Evolutionary conservation across 2,797 vertebrate species (phyloP).

Genomic region (Sebastiscus albofasciatus): DNA sequence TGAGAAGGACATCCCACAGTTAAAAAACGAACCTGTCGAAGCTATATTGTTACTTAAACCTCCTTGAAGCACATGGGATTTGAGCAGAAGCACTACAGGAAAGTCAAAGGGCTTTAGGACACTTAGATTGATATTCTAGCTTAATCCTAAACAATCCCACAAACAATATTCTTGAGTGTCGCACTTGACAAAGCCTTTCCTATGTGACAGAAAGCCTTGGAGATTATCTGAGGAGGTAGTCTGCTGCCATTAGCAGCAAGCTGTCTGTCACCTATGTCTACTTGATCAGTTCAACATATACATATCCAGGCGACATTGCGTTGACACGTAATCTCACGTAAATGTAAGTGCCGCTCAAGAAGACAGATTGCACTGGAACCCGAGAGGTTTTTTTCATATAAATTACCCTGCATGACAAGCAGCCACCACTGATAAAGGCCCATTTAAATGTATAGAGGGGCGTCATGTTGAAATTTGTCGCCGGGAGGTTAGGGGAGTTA

Average conservation of each 20-base stretch:
- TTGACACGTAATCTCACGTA: constrained; percentile 42
- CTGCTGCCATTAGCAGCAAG: constrained; percentile 8
- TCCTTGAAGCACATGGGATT: not conserved
- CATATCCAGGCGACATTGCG: constrained; percentile 10
- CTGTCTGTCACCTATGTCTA: constrained; percentile 29
- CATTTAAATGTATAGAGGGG: constrained; percentile 83
- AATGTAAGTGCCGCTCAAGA: constrained; percentile 30
- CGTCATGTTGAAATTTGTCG: constrained; percentile 57
- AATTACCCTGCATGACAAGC: constrained; percentile 59
- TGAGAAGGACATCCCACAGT: not conserved
- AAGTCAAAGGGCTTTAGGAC: constrained; percentile 22
- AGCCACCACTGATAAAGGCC: constrained; percentile 70
- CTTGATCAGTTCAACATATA: constrained; percentile 38
- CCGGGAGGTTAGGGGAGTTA: constrained; percentile 66
- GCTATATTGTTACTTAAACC: not conserved
- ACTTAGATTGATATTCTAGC: constrained; percentile 11
- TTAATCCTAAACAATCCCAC: constrained; percentile 43
- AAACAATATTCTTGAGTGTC: constrained; percentile 39
- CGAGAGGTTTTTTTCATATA: constrained; percentile 36
- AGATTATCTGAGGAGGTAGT: constrained; percentile 41
- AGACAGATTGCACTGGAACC: constrained; percentile 38
- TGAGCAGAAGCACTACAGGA: not conserved
- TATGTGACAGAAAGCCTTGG: constrained; percentile 14
- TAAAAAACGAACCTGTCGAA: not conserved
- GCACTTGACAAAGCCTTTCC: constrained; percentile 24